These are phyloP conservation scores for Ophioninae sp. DNA, from an alignment of 2,888 invertebrate genomes.

Conservation along the genomic window DNA sequence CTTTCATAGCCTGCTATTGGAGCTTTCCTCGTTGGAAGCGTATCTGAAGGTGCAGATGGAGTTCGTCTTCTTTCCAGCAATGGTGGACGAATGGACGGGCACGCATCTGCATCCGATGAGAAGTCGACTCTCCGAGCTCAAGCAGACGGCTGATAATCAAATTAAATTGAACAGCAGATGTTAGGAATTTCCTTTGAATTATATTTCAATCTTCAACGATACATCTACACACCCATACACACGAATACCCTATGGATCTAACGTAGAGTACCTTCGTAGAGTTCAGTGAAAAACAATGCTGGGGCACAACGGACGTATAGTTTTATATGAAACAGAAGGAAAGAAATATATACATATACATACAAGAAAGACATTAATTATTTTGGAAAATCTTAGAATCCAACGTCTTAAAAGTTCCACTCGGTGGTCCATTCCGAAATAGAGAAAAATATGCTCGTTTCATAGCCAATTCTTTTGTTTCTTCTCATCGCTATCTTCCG, in stretches of 20 bases:
- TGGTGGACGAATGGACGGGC: constrained; percentile 84
- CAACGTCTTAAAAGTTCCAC: neutral
- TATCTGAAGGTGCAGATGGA: constrained; percentile 83
- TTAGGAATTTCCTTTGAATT: constrained; percentile 34
- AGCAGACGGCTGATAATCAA: constrained; percentile 82
- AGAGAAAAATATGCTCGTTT: constrained; percentile 5
- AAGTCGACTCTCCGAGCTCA: constrained; percentile 81
- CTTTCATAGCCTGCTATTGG: constrained; percentile 81
- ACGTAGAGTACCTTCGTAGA: constrained; percentile 38
- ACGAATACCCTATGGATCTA: constrained; percentile 14
- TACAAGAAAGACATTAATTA: constrained; percentile 25
- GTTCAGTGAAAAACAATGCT: constrained; percentile 28
- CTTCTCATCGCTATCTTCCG: constrained; percentile 40
- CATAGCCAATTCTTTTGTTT: constrained; percentile 1
- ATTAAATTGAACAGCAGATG: constrained; percentile 80
- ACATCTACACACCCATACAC: neutral
- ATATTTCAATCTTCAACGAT: neutral
- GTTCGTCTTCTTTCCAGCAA: constrained; percentile 83
- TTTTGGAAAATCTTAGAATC: constrained; percentile 48
- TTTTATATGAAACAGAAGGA: constrained; percentile 31
- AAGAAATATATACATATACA: neutral
- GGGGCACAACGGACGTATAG: constrained; percentile 52
- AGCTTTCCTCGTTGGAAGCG: constrained; percentile 82
- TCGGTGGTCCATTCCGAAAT: neutral
- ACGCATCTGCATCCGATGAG: constrained; percentile 83